phyloP scores from a whole-genome alignment of 2,888 invertebrate species.

The Ormyrus pomaceus region DNA sequence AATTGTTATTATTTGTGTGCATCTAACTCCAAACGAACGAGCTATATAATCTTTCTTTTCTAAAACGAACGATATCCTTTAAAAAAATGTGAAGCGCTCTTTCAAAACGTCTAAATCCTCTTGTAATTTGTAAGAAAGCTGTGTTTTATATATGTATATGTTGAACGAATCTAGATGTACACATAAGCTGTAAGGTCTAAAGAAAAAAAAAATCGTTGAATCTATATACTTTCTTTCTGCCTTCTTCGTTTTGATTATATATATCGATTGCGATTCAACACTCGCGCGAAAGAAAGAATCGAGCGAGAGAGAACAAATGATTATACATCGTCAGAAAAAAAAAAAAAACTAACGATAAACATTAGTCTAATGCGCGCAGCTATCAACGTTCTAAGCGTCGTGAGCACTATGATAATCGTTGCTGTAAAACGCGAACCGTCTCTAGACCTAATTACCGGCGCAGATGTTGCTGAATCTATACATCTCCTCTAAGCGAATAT shows the following conservation, averaged over 20 bases:
- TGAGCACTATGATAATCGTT: conserved; percentile 4
- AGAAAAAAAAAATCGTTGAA: not conserved
- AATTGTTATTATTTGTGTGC: conserved; percentile 24
- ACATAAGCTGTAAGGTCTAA: conserved; percentile 28
- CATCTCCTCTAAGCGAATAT: not conserved
- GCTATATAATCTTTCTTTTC: conserved; percentile 2
- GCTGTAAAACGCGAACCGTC: conserved; percentile 28
- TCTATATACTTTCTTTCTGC: not conserved
- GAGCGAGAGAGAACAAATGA: not conserved
- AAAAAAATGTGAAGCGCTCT: conserved; percentile 51
- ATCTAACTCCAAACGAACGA: conserved; percentile 17
- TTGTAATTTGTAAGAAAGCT: conserved; percentile 55
- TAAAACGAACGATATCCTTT: conserved; percentile 13
- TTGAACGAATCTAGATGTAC: conserved; percentile 36
- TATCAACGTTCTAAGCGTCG: conserved; percentile 26
- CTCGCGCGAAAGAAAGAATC: not conserved
- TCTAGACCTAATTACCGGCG: not conserved
- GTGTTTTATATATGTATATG: conserved; percentile 43
- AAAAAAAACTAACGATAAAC: not conserved
- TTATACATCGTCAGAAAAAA: not conserved
- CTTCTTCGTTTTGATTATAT: not conserved
- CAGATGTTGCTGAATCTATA: conserved; percentile 13
- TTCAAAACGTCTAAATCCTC: conserved; percentile 47
- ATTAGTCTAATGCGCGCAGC: not conserved
- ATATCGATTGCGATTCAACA: conserved; percentile 23